Conservation (phyloP, 2,113 vertebrate species). For the Hyla sarda region DNA sequence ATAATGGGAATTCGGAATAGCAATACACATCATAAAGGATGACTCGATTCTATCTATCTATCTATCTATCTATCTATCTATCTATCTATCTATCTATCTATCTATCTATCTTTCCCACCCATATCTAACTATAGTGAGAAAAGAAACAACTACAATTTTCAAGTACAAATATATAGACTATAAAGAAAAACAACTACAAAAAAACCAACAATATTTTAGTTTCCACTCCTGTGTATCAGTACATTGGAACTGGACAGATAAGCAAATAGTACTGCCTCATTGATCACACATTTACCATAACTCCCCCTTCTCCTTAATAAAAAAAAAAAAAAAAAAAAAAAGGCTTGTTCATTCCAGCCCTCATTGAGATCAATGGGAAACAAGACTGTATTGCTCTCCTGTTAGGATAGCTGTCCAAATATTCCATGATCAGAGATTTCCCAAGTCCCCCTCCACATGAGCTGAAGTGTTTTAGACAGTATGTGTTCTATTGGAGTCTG, state of each 20-base stretch:
- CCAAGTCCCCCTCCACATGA: conserved; percentile 37
- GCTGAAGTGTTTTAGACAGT: conserved; percentile 31
- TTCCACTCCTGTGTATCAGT: background rate
- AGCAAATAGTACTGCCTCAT: background rate
- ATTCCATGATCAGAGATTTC: conserved; percentile 40
- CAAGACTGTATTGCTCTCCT: conserved; percentile 9
- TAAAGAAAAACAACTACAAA: background rate
- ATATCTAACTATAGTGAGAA: too few species aligned
- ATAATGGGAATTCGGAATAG: background rate
- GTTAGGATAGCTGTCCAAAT: conserved; percentile 41
- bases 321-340: background rate
- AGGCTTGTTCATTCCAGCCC: conserved; percentile 22
- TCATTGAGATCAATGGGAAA: conserved; percentile 16
- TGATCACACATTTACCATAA: background rate
- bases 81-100: background rate
- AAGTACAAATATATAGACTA: background rate
- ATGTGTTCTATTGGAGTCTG: conserved; percentile 16
- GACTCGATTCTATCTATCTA: background rate
- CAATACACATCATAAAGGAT: too few species aligned
- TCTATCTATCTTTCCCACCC: background rate
- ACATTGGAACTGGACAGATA: conserved; percentile 16
- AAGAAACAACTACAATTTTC: background rate
- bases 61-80: conserved; percentile 18
- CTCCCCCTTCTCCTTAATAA: background rate
- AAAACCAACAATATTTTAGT: background rate